phyloP scores from a whole-genome alignment of 2,888 invertebrate species.

The Drosophila nr. perissopoda region DNA sequence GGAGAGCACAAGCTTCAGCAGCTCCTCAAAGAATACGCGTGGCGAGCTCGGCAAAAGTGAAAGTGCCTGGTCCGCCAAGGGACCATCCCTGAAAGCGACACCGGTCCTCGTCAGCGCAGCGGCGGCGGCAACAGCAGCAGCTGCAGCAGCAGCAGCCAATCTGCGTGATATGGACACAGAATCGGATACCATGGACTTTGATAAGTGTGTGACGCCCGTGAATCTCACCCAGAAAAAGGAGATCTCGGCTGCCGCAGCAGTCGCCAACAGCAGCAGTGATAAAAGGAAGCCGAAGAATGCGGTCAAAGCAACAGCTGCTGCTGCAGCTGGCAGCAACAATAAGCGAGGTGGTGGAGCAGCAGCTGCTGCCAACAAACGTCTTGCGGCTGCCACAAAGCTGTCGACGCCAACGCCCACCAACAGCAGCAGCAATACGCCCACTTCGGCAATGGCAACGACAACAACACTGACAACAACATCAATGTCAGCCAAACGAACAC shows the following conservation, averaged over 20 bases:
- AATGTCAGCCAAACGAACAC: conserved; percentile 82
- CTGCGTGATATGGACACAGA: conserved; percentile 42
- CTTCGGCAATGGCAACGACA: conserved; percentile 32
- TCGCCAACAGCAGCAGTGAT: conserved; percentile 20
- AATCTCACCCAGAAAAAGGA: conserved; percentile 73
- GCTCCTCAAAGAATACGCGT: conserved; percentile 83
- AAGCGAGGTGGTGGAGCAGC: conserved; percentile 14
- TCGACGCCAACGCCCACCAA: conserved; percentile 24
- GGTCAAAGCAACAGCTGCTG: conserved; percentile 20
- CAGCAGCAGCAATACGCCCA: conserved; percentile 33
- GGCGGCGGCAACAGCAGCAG: conserved; percentile 47
- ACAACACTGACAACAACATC: conserved; percentile 25
- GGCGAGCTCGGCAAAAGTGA: conserved; percentile 83
- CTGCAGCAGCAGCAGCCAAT: conserved; percentile 23
- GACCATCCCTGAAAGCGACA: conserved; percentile 84
- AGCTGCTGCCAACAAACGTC: conserved; percentile 42
- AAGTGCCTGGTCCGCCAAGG: conserved; percentile 85
- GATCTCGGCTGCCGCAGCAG: background rate
- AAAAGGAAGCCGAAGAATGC: conserved; percentile 54
- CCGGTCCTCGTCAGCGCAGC: conserved; percentile 80
- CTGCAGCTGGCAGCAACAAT: conserved; percentile 19
- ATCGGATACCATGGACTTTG: conserved; percentile 57
- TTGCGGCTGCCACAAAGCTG: conserved; percentile 27
- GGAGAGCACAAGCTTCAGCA: conserved; percentile 83
- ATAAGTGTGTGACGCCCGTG: conserved; percentile 65